Evolutionary conservation across 2,888 invertebrate species (phyloP), one percentile per base, ranked within the genome.

Genomic region (Epistrophe eligans): DNA sequence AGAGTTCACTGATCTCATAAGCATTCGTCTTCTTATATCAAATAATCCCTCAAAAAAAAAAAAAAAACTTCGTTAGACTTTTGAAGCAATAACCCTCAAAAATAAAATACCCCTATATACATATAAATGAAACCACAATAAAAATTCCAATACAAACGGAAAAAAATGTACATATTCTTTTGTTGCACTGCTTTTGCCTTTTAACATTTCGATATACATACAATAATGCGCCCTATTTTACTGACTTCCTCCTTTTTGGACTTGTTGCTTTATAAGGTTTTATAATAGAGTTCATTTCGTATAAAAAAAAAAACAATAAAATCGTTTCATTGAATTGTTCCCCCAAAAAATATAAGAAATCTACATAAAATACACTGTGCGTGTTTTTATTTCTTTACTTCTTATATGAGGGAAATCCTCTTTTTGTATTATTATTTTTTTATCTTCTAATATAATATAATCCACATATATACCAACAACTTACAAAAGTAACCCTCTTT

Each of bases 221-320:
- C 15, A 57, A 4, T n/a, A 28, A 28, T 32, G 62, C 40, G 45
- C 35, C 62, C 62, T 45, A 76, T 76, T 80, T 84, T 80, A 76
- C 15, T 40, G 48, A 77, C 71, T 84, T 77, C 81, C 80, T 67
- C 62, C 9, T 48, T 50, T 50, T 48, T 32, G 45, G 66, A 84
- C 81, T 84, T 84, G 81, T 84, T 84, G 84, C 81, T 58, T 15
- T 38, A 15, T 57, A 55, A 24, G 28, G 5, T 45, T 17, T 28
- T 64, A 15, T 28, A 62, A 55, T 43, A n/a, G 62, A 24, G 40
- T 24, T 62, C 19, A 58, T 13, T 13, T 5, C 6, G 38, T 10
- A 17, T 24, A 32, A 4, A 35, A 13, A 24, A 43, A 55, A 52
- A 45, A 28, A 13, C 58, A 76, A 80, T 24, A 58, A 38, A 70